These are phyloP conservation scores for Stegodyphus mimosarum DNA, from an alignment of 1,140 invertebrate species.

Conservation along the genomic window DNA sequence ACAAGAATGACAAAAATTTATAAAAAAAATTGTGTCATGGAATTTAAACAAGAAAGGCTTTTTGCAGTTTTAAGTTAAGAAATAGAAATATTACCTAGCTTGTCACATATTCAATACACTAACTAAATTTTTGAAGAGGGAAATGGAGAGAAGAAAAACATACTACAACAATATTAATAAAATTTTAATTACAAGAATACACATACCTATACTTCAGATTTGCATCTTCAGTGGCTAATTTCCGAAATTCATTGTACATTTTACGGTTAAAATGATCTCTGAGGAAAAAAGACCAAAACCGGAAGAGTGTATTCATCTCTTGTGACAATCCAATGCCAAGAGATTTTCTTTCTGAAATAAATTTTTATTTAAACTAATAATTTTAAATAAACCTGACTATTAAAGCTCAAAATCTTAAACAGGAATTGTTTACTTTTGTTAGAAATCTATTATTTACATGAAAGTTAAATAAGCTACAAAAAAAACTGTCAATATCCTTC, in stretches of 20 bases:
- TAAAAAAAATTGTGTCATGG: too few relatives aligned
- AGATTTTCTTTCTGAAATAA: conserved; percentile 83
- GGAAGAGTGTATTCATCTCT: conserved; percentile 97
- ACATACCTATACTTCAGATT: conserved; percentile 85
- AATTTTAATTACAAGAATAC: background rate
- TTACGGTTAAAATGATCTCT: conserved; percentile 97
- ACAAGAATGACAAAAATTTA: too few relatives aligned
- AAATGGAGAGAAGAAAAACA: background rate
- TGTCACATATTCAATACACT: background rate
- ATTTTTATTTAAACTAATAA: background rate
- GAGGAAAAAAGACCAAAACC: conserved; percentile 99
- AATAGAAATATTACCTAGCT: background rate
- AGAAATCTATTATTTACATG: too few relatives aligned
- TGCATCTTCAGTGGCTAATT: conserved; percentile 92
- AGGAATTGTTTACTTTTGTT: too few relatives aligned
- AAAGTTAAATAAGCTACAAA: too few relatives aligned
- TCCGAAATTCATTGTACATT: conserved; percentile 97
- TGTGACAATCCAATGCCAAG: conserved; percentile 92
- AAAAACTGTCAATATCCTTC: too few relatives aligned
- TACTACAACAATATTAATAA: background rate
- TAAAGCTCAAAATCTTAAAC: too few relatives aligned
- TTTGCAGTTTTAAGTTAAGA: background rate
- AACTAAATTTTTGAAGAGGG: background rate
- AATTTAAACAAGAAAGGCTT: background rate
- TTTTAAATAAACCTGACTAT: background rate